phyloP scores from a whole-genome alignment of 2,797 vertebrate genomes.

The Margarornis squamiger region DNA sequence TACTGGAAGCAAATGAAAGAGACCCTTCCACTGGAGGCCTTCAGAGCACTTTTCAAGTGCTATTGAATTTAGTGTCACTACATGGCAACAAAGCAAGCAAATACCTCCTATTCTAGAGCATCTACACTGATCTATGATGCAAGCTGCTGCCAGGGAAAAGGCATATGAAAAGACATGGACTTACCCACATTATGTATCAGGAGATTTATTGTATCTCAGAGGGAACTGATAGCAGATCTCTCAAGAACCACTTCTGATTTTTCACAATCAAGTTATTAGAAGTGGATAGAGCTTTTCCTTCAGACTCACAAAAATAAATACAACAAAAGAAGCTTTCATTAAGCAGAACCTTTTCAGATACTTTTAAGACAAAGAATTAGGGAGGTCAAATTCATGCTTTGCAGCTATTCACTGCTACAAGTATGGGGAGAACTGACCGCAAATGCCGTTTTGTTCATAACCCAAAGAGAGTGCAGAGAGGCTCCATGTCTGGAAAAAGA shows the following conservation, averaged over 20 bases:
- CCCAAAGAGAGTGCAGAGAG: background rate
- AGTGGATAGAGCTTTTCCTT: background rate
- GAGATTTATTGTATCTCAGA: background rate
- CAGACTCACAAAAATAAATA: background rate
- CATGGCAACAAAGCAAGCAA: background rate
- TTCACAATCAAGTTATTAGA: background rate
- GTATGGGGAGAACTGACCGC: background rate
- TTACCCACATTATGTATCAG: background rate
- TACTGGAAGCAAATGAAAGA: constrained; percentile 33
- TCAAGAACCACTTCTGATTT: background rate
- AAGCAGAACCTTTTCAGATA: background rate
- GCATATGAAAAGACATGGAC: background rate
- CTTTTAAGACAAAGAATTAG: background rate
- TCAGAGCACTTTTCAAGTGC: constrained; percentile 18
- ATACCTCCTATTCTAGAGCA: background rate
- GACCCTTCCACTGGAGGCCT: background rate
- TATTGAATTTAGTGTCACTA: background rate
- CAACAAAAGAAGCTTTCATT: background rate
- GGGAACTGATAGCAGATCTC: background rate
- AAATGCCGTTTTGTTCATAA: background rate
- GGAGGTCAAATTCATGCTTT: background rate
- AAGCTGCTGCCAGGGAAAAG: background rate
- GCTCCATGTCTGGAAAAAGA: background rate
- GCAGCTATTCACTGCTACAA: background rate
- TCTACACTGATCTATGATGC: background rate